These are phyloP conservation scores for Entomobrya multifasciata DNA, from an alignment of 2,888 invertebrate genomes.

Conservation along the genomic window DNA sequence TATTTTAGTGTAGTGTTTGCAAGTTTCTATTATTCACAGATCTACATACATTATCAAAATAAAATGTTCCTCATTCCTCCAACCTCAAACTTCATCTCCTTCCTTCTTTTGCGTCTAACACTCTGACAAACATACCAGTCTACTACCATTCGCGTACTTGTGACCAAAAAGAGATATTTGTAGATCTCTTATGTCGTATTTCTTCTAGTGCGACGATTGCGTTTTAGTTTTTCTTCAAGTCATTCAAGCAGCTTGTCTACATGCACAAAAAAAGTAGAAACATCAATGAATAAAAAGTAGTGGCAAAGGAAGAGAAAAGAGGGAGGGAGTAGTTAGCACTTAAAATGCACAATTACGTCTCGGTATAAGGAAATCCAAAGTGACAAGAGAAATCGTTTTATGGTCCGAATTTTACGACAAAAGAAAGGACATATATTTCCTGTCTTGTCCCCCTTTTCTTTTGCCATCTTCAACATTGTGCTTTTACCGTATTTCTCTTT, in stretches of 20 bases:
- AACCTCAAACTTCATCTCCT: slow-evolving; percentile 46
- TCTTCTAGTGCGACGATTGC: slow-evolving; percentile 20
- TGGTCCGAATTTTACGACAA: slow-evolving; percentile 70
- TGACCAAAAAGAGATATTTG: background rate
- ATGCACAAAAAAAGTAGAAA: too few relatives aligned
- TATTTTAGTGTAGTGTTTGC: background rate
- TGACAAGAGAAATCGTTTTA: slow-evolving; percentile 69
- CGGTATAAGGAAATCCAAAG: slow-evolving; percentile 65
- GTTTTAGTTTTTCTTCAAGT: slow-evolving; percentile 9
- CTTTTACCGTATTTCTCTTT: slow-evolving; percentile 46
- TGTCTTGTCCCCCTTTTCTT: slow-evolving; percentile 61
- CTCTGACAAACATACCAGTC: background rate
- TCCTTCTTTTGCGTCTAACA: background rate
- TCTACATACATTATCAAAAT: slow-evolving; percentile 48
- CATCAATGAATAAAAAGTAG: slow-evolving; percentile 47
- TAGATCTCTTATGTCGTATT: background rate
- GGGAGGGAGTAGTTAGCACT: slow-evolving; percentile 61
- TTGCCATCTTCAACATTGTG: slow-evolving; percentile 53
- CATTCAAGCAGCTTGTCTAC: background rate
- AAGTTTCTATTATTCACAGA: slow-evolving; percentile 20
- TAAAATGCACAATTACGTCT: slow-evolving; percentile 67
- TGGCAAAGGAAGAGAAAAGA: background rate
- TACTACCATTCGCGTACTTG: background rate
- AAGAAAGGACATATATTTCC: slow-evolving; percentile 69
- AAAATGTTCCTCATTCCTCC: slow-evolving; percentile 30